These are phyloP conservation scores for Scaptodrosophila latifasciaeformis DNA, from an alignment of 2,888 invertebrate genomes.

Conservation along the genomic window DNA sequence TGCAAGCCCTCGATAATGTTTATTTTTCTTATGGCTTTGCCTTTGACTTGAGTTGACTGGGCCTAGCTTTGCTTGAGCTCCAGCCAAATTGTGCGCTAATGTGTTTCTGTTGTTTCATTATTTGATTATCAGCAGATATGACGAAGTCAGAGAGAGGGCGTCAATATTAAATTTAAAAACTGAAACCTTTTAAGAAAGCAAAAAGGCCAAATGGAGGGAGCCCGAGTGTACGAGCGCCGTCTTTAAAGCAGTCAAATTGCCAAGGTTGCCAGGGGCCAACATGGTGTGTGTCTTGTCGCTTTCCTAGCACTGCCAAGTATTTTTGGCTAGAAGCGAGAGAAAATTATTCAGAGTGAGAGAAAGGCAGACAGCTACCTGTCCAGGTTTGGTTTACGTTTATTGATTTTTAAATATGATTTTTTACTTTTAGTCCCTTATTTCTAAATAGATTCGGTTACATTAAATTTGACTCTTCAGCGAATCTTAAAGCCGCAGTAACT, in stretches of 20 bases:
- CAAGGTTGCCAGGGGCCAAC: not conserved
- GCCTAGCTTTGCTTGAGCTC: conserved; percentile 14
- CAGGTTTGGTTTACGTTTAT: conserved; percentile 30
- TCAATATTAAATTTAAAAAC: conserved; percentile 55
- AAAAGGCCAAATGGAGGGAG: conserved; percentile 6
- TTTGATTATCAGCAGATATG: conserved; percentile 48
- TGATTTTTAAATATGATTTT: conserved; percentile 27
- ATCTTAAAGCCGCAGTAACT: conserved; percentile 20
- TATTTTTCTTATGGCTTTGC: conserved; percentile 15
- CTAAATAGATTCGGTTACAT: conserved; percentile 55
- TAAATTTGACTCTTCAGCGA: conserved; percentile 44
- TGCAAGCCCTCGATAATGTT: not conserved
- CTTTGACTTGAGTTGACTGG: conserved; percentile 13
- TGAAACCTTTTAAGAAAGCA: conserved; percentile 10
- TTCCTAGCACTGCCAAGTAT: not conserved
- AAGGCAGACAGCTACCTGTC: not conserved
- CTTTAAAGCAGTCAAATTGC: not conserved
- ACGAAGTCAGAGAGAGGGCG: conserved; percentile 10
- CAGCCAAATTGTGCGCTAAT: conserved; percentile 52
- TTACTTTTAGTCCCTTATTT: conserved; percentile 20
- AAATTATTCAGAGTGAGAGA: too few relatives aligned
- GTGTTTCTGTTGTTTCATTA: conserved; percentile 58
- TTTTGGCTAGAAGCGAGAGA: too few relatives aligned
- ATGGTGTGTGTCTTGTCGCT: not conserved
- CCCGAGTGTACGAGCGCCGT: not conserved